Conservation (phyloP, 2,888 invertebrate species). For the Conchocele bisecta region DNA sequence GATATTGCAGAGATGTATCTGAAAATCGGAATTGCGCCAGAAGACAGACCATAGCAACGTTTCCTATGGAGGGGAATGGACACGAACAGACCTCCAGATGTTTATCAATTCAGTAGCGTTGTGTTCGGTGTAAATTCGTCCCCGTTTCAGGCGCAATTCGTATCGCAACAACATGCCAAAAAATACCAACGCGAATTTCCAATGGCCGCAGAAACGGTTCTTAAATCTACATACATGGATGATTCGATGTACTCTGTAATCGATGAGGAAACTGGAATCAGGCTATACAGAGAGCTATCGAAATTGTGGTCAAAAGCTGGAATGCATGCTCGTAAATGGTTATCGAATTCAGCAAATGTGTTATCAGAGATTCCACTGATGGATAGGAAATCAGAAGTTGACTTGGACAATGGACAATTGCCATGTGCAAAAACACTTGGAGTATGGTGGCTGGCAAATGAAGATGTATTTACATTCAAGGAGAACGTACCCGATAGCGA, state of each 20-base stretch:
- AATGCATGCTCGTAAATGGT: background rate
- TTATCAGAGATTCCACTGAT: no score
- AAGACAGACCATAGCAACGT: constrained; percentile 2
- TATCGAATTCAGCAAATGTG: no score
- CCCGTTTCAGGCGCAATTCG: no score
- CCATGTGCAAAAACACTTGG: no score
- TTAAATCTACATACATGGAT: constrained; percentile 38
- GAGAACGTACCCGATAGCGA: no score
- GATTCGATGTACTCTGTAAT: constrained; percentile 17
- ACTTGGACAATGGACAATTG: no score
- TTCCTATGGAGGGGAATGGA: constrained; percentile 1
- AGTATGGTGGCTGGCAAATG: no score
- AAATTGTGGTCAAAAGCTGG: background rate
- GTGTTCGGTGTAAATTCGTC: constrained; percentile 57
- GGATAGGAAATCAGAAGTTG: no score
- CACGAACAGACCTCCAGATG: constrained; percentile 9
- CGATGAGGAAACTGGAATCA: constrained; percentile 6
- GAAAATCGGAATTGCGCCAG: constrained; percentile 13
- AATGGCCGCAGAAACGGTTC: constrained; percentile 13
- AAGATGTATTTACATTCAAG: no score
- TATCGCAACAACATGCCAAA: constrained; percentile 44
- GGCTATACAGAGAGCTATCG: constrained; percentile 10
- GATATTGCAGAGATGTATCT: constrained; percentile 53
- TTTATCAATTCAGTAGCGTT: constrained; percentile 40
- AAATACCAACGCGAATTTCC: constrained; percentile 8